These are phyloP conservation scores for Temnothorax curvispinosus DNA, from an alignment of 1,140 invertebrate genomes.

Conservation along the genomic window DNA sequence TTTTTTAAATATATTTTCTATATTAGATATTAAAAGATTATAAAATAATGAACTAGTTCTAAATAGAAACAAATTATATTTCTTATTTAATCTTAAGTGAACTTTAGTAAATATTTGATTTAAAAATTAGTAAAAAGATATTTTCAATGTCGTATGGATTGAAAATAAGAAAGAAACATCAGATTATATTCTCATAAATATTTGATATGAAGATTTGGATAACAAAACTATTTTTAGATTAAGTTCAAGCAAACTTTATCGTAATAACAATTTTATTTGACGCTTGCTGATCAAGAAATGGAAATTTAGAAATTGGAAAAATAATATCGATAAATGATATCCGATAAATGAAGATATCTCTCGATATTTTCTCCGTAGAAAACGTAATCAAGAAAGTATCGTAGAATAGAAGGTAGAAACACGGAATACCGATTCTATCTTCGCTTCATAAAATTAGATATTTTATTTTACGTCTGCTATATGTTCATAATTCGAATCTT, in stretches of 20 bases:
- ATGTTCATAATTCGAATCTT: constrained; percentile 3
- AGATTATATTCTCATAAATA: background rate
- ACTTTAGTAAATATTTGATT: background rate
- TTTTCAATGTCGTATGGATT: background rate
- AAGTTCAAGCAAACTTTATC: background rate
- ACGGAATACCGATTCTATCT: constrained; percentile 27
- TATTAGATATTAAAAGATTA: background rate
- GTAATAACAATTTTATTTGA: background rate
- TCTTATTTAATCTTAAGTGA: background rate
- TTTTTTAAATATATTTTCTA: background rate
- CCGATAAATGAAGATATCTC: background rate
- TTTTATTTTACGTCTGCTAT: constrained; percentile 24
- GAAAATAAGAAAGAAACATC: background rate
- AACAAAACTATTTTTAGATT: background rate
- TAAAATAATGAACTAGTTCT: background rate
- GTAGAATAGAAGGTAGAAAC: background rate
- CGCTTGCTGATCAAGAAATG: background rate
- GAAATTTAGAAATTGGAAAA: constrained; percentile 5
- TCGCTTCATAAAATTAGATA: constrained; percentile 7
- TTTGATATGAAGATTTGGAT: too few relatives aligned
- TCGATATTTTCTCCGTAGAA: background rate
- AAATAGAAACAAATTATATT: background rate
- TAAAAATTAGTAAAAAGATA: background rate
- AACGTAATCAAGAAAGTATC: background rate
- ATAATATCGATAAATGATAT: background rate